Conservation (phyloP, 2,797 vertebrate species). For the Acrocephalus scirpaceus region DNA sequence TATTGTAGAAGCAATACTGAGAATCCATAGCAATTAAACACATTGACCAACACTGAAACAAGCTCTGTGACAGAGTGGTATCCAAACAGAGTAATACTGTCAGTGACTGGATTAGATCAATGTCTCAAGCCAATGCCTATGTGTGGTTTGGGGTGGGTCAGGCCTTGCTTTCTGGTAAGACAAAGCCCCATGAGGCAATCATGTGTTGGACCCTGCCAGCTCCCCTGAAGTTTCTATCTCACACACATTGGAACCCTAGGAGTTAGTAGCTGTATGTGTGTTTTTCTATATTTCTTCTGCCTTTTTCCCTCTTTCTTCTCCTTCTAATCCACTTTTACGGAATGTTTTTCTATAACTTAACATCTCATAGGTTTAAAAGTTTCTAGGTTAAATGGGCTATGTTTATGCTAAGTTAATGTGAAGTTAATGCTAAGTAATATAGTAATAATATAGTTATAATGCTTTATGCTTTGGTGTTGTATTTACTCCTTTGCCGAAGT, state of each 20-base stretch:
- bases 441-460: too few species aligned
- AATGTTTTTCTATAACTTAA: not conserved
- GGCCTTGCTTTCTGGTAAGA: not conserved
- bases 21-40: not conserved
- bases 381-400: not conserved
- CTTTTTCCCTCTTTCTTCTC: not conserved
- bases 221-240: not conserved
- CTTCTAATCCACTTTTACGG: not conserved
- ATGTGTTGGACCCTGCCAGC: not conserved
- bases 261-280: not conserved
- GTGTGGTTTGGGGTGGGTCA: not conserved
- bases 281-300: not conserved
- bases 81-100: not conserved
- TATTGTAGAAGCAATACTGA: not conserved
- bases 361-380: not conserved
- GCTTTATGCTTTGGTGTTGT: too few species aligned
- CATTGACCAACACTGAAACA: not conserved
- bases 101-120: not conserved
- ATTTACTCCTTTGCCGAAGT: not conserved
- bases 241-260: rapidly evolving
- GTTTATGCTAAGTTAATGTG: not conserved
- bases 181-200: not conserved
- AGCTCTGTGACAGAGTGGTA: not conserved
- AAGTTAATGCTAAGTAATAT: not conserved
- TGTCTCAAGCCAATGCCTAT: rapidly evolving